Conservation (phyloP, 2,113 vertebrate species). For the Archocentrus centrarchus region DNA sequence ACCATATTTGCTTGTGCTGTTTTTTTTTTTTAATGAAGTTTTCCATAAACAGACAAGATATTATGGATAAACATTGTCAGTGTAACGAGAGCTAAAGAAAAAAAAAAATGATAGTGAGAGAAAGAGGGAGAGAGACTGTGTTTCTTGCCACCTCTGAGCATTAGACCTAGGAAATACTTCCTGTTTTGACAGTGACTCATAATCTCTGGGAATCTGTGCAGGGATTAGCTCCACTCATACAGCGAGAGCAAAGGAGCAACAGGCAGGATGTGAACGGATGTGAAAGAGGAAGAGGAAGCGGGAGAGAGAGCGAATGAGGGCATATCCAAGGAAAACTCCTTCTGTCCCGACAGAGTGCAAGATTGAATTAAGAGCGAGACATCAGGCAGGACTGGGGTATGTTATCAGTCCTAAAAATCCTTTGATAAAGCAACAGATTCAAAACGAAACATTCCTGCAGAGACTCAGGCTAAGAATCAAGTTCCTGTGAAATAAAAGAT, state of each 20-base stretch:
- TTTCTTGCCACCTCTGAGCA: constrained; percentile 65
- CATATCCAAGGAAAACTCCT: constrained; percentile 2
- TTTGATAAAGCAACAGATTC: not conserved
- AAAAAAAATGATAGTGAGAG: not conserved
- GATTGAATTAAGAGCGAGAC: constrained; percentile 3
- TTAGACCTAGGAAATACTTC: constrained; percentile 76
- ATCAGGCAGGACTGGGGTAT: not conserved
- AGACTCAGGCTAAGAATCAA: not conserved
- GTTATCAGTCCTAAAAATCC: not conserved
- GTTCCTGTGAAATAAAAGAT: not conserved
- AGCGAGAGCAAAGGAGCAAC: constrained; percentile 65
- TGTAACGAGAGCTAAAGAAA: constrained; percentile 10
- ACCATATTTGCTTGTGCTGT: constrained; percentile 18
- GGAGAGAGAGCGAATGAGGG: not conserved
- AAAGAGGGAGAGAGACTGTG: constrained; percentile 7
- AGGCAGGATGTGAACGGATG: constrained; percentile 65
- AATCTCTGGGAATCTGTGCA: constrained; percentile 79
- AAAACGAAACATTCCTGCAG: not conserved
- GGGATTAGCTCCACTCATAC: constrained; percentile 66
- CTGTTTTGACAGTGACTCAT: constrained; percentile 80
- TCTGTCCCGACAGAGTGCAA: not conserved
- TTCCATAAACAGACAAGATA: constrained; percentile 57
- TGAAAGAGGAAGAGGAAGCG: constrained; percentile 16
- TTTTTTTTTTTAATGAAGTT: constrained; percentile 7
- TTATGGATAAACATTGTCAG: constrained; percentile 62